These are phyloP conservation scores for Epinotia ramella DNA, from an alignment of 2,888 invertebrate species.

Conservation along the genomic window DNA sequence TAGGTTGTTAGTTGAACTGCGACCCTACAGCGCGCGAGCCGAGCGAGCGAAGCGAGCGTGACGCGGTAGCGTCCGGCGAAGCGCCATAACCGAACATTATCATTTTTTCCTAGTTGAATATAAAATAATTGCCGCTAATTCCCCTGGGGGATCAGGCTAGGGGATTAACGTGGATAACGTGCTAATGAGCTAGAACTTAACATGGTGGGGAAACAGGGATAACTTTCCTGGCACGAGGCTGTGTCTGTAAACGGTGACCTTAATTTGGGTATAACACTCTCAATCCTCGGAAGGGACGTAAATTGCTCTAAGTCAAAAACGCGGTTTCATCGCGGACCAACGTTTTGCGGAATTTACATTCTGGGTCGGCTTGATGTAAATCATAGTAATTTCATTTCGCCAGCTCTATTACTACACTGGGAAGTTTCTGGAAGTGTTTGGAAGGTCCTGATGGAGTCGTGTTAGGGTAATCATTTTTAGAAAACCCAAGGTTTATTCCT, in stretches of 20 bases:
- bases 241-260: slow-evolving; percentile 49
- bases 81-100: no score
- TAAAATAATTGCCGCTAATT: no score
- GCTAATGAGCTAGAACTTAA: slow-evolving; percentile 39
- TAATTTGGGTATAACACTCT: slow-evolving; percentile 51
- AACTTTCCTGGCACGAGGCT: slow-evolving; percentile 26
- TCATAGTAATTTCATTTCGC: slow-evolving; percentile 61
- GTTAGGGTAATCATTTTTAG: not conserved
- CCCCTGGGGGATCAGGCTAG: no score
- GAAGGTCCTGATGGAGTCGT: not conserved
- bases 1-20: no score
- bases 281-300: slow-evolving; percentile 53
- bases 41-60: no score
- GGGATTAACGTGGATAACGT: no score
- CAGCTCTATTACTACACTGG: slow-evolving; percentile 48
- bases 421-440: slow-evolving; percentile 29
- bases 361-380: slow-evolving; percentile 57
- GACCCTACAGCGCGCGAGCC: no score
- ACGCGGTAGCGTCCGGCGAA: no score
- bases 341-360: slow-evolving; percentile 52
- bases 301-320: slow-evolving; percentile 62
- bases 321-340: slow-evolving; percentile 52
- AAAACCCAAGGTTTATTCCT: not conserved
- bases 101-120: no score
- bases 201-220: slow-evolving; percentile 28